Evolutionary conservation across 1,140 invertebrate genomes (phyloP).

Genomic region (Metopolophium dirhodum): DNA sequence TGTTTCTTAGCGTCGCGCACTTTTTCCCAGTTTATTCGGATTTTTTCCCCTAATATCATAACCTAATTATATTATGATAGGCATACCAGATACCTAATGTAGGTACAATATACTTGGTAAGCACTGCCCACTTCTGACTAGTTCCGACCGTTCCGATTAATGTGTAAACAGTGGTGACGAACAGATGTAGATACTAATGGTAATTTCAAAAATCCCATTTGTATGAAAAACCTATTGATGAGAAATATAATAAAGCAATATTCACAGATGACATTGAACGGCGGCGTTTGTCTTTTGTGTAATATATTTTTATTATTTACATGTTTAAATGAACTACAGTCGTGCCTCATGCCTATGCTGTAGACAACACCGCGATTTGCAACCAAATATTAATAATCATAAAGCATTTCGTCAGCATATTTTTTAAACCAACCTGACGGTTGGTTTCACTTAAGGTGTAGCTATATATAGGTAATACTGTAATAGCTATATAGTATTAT

Average conservation of each 20-base stretch:
- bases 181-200: neutral
- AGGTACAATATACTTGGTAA: neutral
- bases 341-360: neutral
- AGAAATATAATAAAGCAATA: neutral
- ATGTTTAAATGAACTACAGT: neutral
- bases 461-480: neutral
- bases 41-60: neutral
- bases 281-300: neutral
- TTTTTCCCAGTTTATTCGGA: neutral
- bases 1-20: neutral
- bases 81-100: neutral
- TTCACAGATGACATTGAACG: neutral
- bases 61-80: neutral
- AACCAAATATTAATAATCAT: neutral
- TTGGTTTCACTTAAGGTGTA: neutral
- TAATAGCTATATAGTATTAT: neutral
- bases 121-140: neutral
- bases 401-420: slow-evolving; percentile 8
- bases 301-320: neutral
- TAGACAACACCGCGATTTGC: neutral
- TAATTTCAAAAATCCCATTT: neutral
- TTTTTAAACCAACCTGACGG: neutral
- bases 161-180: neutral
- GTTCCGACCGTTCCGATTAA: neutral
- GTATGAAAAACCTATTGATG: neutral